Evolutionary conservation across 2,797 vertebrate species (phyloP).

Genomic region (Toxotes lorentzi): DNA sequence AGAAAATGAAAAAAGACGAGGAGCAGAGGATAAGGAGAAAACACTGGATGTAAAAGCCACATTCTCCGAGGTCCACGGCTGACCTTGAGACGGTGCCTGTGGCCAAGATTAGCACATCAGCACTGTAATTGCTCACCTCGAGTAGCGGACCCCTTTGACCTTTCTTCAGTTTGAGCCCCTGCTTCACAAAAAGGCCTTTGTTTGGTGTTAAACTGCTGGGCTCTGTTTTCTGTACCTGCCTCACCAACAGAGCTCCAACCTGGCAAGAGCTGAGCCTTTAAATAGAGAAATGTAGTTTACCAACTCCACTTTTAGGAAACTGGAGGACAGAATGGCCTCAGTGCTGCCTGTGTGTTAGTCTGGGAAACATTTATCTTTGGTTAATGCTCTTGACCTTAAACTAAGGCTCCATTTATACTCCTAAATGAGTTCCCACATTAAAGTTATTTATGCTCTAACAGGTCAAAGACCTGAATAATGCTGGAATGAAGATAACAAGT

Average conservation of each 20-base stretch:
- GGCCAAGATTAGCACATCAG: constrained; percentile 74
- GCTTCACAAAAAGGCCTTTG: constrained; percentile 76
- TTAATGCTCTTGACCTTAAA: constrained; percentile 33
- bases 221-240: constrained; percentile 69
- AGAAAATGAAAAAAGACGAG: constrained; percentile 34
- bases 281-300: constrained; percentile 53
- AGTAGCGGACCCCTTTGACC: constrained; percentile 72
- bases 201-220: constrained; percentile 66
- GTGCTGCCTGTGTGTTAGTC: constrained; percentile 28
- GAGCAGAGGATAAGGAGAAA: constrained; percentile 30
- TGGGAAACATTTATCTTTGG: constrained; percentile 38
- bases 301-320: constrained; percentile 40
- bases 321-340: constrained; percentile 34
- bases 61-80: constrained; percentile 50
- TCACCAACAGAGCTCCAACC: constrained; percentile 59
- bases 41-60: constrained; percentile 35
- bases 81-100: constrained; percentile 74
- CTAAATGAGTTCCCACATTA: constrained; percentile 55
- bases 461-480: constrained; percentile 17
- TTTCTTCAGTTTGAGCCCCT: constrained; percentile 61
- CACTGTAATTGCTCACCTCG: constrained; percentile 81
- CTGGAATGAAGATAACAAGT: constrained; percentile 14
- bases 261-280: constrained; percentile 55
- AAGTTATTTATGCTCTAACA: constrained; percentile 53
- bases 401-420: constrained; percentile 51